Evolutionary conservation across 1,140 invertebrate genomes (phyloP).

Genomic region (Globodera ellingtonae): DNA sequence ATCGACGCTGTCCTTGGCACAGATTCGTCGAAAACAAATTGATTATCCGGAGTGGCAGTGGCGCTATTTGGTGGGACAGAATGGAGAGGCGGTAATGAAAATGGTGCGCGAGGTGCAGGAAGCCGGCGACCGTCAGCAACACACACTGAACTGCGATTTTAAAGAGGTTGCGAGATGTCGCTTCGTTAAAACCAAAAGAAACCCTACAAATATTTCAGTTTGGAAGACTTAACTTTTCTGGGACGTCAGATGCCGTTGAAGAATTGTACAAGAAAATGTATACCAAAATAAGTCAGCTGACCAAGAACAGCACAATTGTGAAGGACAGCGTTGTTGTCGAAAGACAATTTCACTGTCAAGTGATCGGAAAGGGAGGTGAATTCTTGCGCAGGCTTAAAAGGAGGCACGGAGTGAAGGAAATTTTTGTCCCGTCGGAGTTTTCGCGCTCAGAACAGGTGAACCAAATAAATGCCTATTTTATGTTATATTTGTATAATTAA

Average conservation of each 20-base stretch:
- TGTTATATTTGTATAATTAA: too few species aligned
- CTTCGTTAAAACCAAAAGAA: background rate
- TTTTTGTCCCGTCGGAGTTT: background rate
- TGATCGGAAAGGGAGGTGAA: background rate
- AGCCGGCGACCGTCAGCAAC: background rate
- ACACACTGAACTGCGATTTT: background rate
- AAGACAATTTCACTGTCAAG: background rate
- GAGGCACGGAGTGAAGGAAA: background rate
- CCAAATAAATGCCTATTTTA: too few species aligned
- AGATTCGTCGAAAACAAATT: background rate
- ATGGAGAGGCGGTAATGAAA: background rate
- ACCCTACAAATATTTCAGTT: background rate
- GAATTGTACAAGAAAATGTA: background rate
- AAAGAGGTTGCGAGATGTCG: background rate
- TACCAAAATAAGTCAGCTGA: background rate
- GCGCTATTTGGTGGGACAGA: background rate
- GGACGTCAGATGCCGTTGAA: background rate
- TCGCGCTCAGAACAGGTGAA: background rate
- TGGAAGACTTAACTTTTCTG: background rate
- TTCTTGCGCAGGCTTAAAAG: background rate
- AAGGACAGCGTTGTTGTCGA: background rate
- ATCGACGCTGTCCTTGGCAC: background rate
- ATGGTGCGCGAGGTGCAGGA: background rate
- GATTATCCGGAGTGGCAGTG: background rate
- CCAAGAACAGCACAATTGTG: background rate